phyloP scores from a whole-genome alignment of 2,888 invertebrate genomes.

The Tridacna gigas region DNA sequence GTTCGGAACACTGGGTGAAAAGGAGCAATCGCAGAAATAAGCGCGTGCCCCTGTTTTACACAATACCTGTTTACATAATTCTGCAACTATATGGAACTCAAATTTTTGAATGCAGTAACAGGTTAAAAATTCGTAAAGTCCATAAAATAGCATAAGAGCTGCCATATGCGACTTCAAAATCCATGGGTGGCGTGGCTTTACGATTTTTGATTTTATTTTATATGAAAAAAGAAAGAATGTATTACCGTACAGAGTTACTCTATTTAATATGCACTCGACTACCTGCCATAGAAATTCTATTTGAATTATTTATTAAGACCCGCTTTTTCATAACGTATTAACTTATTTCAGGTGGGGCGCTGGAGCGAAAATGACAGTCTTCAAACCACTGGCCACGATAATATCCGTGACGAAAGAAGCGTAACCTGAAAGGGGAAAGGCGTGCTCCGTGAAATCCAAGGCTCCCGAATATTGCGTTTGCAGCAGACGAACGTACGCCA shows the following conservation, averaged over 20 bases:
- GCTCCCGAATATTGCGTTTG: constrained; percentile 6
- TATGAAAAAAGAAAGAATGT: neutral
- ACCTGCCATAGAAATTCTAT: constrained; percentile 23
- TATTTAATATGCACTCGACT: constrained; percentile 27
- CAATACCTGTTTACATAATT: too few species aligned
- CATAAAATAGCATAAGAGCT: too few species aligned
- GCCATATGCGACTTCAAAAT: constrained; percentile 17
- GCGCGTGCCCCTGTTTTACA: too few species aligned
- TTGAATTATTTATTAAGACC: constrained; percentile 31
- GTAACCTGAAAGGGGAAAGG: constrained; percentile 20
- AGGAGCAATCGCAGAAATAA: too few species aligned
- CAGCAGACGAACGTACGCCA: constrained; percentile 16
- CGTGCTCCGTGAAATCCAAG: neutral
- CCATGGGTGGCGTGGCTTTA: constrained; percentile 17
- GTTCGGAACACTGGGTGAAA: too few species aligned
- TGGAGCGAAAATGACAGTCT: constrained; percentile 30
- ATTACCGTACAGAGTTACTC: neutral
- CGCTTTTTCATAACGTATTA: constrained; percentile 28
- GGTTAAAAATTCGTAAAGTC: too few species aligned
- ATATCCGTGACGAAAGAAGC: constrained; percentile 30
- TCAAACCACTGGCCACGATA: constrained; percentile 21
- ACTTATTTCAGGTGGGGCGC: constrained; percentile 26
- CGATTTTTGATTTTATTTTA: neutral
- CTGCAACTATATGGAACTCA: too few species aligned
- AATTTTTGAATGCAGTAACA: too few species aligned